Percentiles rank a stretch among this genome's conserved stretches.
These are phyloP conservation scores for Chloroclysta siterata DNA, from an alignment of 2,888 invertebrate species.

Conservation along the genomic window DNA sequence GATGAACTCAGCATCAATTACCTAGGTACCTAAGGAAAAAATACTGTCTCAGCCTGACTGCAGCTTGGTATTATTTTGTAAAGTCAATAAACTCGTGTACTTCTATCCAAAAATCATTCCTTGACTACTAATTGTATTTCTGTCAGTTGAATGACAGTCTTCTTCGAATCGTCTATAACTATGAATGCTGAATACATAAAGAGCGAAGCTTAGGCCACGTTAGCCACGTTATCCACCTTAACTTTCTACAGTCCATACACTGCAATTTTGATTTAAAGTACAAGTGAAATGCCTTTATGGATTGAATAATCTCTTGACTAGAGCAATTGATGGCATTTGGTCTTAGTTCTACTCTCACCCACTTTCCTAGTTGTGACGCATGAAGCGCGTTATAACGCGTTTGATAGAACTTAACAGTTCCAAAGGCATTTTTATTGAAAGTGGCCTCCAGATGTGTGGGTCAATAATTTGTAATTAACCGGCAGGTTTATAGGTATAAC, in stretches of 20 bases:
- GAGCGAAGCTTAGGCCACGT: not conserved
- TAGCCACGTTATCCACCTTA: not conserved
- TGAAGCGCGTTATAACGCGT: not conserved
- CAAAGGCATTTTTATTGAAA: not conserved
- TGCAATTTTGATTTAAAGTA: not conserved
- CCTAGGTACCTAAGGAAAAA: no score
- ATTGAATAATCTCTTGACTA: not conserved
- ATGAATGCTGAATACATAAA: conserved; percentile 2
- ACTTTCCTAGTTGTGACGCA: not conserved
- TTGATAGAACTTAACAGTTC: not conserved
- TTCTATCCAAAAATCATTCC: not conserved
- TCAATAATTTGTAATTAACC: conserved; percentile 31
- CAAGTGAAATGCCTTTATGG: not conserved
- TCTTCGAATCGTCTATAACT: not conserved
- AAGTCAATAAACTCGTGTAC: not conserved
- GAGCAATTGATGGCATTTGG: not conserved
- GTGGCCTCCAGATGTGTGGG: not conserved
- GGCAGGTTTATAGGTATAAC: conserved; percentile 38
- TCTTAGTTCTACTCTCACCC: not conserved
- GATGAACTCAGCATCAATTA: no score
- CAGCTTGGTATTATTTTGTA: no score
- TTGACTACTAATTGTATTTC: conserved; percentile 2
- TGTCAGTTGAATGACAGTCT: not conserved
- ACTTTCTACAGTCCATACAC: conserved; percentile 1
- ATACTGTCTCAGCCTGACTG: no score